These are phyloP conservation scores for Anastatus disparis DNA, from an alignment of 1,140 invertebrate genomes.

Conservation along the genomic window DNA sequence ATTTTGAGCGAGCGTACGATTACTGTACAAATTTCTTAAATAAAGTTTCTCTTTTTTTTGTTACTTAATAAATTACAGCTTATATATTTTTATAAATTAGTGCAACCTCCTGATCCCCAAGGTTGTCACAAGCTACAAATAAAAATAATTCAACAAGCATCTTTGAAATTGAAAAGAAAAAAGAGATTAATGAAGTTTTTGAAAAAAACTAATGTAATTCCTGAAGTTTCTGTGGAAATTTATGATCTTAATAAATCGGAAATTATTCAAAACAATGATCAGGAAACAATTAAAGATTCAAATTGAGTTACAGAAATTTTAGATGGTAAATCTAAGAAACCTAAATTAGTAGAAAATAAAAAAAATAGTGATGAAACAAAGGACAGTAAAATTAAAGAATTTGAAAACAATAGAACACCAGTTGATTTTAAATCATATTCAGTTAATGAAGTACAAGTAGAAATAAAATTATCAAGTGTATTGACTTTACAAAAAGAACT, in stretches of 20 bases:
- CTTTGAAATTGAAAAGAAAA: too few relatives aligned
- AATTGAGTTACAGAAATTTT: not conserved
- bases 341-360: not conserved
- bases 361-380: constrained; percentile 1
- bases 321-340: not conserved
- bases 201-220: too few relatives aligned
- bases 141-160: not conserved
- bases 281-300: not conserved
- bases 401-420: not conserved
- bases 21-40: too few relatives aligned
- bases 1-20: too few relatives aligned
- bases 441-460: constrained; percentile 64
- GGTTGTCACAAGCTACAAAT: too few relatives aligned
- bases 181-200: too few relatives aligned
- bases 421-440: constrained; percentile 60
- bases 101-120: too few relatives aligned
- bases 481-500: constrained; percentile 74
- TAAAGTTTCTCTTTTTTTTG: too few relatives aligned
- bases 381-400: constrained; percentile 22
- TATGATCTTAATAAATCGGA: not conserved
- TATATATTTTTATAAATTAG: too few relatives aligned
- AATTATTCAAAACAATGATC: too few relatives aligned
- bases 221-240: constrained; percentile 13
- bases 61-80: too few relatives aligned
- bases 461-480: constrained; percentile 82